Conservation (phyloP, 2,797 vertebrate species). For the Danio jaintianensis region DNA sequence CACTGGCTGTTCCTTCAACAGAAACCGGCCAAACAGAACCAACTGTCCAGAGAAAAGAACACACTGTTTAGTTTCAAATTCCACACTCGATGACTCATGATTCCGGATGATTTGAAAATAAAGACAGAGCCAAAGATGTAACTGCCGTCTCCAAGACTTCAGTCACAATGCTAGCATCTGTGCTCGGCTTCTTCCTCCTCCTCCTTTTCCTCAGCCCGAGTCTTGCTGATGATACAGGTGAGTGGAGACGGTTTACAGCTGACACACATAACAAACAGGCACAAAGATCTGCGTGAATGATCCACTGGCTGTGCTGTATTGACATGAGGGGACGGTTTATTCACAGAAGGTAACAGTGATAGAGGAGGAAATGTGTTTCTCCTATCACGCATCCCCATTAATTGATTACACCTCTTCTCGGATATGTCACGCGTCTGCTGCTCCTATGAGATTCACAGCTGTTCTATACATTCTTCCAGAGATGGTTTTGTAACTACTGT, state of each 20-base stretch:
- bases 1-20: slow-evolving; percentile 35
- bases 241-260: slow-evolving; percentile 37
- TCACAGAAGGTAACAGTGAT: slow-evolving; percentile 43
- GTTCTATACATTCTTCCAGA: slow-evolving; percentile 30
- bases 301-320: slow-evolving; percentile 29
- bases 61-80: slow-evolving; percentile 45
- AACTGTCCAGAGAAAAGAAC: slow-evolving; percentile 23
- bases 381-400: slow-evolving; percentile 32
- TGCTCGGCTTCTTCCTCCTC: slow-evolving; percentile 34
- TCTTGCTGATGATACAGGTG: slow-evolving; percentile 58
- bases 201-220: slow-evolving; percentile 33
- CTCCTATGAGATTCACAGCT: slow-evolving; percentile 28
- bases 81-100: slow-evolving; percentile 30
- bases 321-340: slow-evolving; percentile 39
- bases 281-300: slow-evolving; percentile 30
- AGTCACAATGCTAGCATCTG: slow-evolving; percentile 21
- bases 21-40: slow-evolving; percentile 12
- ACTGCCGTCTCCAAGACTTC: slow-evolving; percentile 11
- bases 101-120: slow-evolving; percentile 59
- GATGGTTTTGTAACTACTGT: slow-evolving; percentile 14
- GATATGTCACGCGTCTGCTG: slow-evolving; percentile 7
- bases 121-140: slow-evolving; percentile 25
- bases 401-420: slow-evolving; percentile 39
- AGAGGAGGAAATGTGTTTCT: slow-evolving; percentile 24
- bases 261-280: slow-evolving; percentile 1